These are phyloP conservation scores for Theonella swinhoei DNA, from an alignment of 37 sponge, comb jelly and placozoan species.

Conservation along the genomic window DNA sequence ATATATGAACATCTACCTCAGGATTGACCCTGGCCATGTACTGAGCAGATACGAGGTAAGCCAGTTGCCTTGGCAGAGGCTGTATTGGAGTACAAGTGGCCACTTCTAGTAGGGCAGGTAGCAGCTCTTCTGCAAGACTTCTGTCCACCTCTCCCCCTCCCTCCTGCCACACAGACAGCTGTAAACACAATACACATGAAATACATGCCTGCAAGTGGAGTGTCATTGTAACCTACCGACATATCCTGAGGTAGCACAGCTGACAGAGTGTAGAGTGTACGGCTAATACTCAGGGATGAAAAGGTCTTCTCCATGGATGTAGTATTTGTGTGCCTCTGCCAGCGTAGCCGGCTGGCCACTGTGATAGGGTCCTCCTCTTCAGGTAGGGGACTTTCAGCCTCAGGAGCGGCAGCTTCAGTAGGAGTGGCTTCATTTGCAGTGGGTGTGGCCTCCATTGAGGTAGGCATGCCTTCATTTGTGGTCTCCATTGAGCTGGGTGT, in stretches of 20 bases:
- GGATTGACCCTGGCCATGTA: slow-evolving; percentile 68
- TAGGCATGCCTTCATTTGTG: background rate
- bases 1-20: too few relatives aligned
- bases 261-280: slow-evolving; percentile 44
- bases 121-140: slow-evolving; percentile 46
- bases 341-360: slow-evolving; percentile 9
- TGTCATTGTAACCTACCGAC: too few relatives aligned
- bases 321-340: slow-evolving; percentile 21
- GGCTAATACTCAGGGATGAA: slow-evolving; percentile 19
- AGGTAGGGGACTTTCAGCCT: background rate
- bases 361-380: slow-evolving; percentile 31
- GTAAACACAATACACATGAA: too few relatives aligned
- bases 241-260: background rate
- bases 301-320: slow-evolving; percentile 53
- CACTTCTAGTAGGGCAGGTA: slow-evolving; percentile 58
- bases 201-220: too few relatives aligned
- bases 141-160: slow-evolving; percentile 40
- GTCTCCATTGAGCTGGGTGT: too few relatives aligned
- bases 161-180: slow-evolving; percentile 59
- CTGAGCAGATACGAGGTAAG: slow-evolving; percentile 41
- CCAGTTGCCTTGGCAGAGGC: background rate
- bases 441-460: background rate
- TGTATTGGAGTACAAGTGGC: background rate
- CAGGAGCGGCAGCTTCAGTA: background rate
- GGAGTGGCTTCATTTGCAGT: too few relatives aligned